These are phyloP conservation scores for Anoura caudifer DNA, from an alignment of 2,113 vertebrate species.

Conservation along the genomic window DNA sequence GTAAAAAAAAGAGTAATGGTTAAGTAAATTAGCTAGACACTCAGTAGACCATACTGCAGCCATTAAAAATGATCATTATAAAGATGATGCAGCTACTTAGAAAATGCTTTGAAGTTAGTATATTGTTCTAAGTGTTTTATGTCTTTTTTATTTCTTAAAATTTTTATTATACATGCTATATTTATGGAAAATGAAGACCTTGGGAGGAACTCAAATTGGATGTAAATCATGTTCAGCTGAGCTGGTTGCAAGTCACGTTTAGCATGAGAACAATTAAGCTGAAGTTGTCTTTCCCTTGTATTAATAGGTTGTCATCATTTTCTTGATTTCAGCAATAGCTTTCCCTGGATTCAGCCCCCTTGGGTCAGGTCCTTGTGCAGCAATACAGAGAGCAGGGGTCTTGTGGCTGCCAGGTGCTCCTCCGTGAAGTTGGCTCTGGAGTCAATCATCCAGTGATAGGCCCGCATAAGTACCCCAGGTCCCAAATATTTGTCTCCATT, in stretches of 20 bases:
- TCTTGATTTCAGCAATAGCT: constrained; percentile 97
- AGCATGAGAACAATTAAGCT: constrained; percentile 17
- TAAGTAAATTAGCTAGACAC: neutral
- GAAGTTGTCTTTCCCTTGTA: constrained; percentile 84
- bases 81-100: neutral
- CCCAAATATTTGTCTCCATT: constrained; percentile 95
- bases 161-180: constrained; percentile 59
- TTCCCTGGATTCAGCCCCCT: constrained; percentile 97
- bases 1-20: neutral
- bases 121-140: neutral
- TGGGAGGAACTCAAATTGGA: neutral
- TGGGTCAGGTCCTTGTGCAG: constrained; percentile 92
- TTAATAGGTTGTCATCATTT: constrained; percentile 91
- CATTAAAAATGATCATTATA: neutral
- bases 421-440: constrained; percentile 92
- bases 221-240: neutral
- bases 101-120: neutral
- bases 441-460: constrained; percentile 97
- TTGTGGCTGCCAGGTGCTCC: constrained; percentile 93
- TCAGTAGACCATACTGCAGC: neutral
- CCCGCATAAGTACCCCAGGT: constrained; percentile 96
- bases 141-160: constrained; percentile 30
- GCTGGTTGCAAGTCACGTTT: accelerated
- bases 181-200: neutral
- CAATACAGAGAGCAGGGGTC: constrained; percentile 96